Base-by-base conservation (phyloP, 1,140 invertebrate genomes). In the Pteromalus puparum region DNA sequence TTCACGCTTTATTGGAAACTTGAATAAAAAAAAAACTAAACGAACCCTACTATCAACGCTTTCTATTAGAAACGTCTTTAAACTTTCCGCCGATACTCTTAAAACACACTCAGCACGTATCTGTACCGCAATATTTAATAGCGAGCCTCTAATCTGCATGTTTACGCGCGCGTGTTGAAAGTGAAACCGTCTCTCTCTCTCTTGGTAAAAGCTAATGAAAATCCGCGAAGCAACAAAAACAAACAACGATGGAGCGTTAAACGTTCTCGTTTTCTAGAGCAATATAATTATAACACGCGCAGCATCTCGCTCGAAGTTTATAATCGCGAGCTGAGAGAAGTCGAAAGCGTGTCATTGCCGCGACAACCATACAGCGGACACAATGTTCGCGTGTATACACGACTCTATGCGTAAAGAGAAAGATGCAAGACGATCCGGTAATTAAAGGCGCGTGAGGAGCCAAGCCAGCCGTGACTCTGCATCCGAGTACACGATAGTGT, bases 381-480 rank as follows among this genome's bases (percentile, higher is more conserved):
- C 75, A 61, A 65, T 61, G 12, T 26, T 77, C 26, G 46, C 46
- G 46, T 28, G 48, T 3, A 30, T 34, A 18, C 34, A 77, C 3
- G 13, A 70, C 67, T 70, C 26, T 21, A 30, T n/a, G 24, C n/a
- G 24, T 70, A 12, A 2, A 75, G 38, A 61, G 18, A n/a, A n/a
- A n/a, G 53, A 48, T 48, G 77, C 85, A 86, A 87, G 88, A 89
- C 83, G 88, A 84, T 75, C 78, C 74, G 75, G 87, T 86, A 89
- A 89, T 89, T 89, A 89, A 84, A 89, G 77, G 85, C 72, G 75
- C 82, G 82, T 83, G 72, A 83, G 65, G 38, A 46, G 26, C 13
- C 12, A 65, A 72, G 68, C 81, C 78, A 68, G 80, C 80, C 81
- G 67, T 84, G 87, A 86, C 76, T 86, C 70, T 42, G 28, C 48